Evolutionary conservation across 2,797 vertebrate genomes (phyloP), one percentile per base, ranked within the genome.

Genomic region (Pangasius mekongensis): DNA sequence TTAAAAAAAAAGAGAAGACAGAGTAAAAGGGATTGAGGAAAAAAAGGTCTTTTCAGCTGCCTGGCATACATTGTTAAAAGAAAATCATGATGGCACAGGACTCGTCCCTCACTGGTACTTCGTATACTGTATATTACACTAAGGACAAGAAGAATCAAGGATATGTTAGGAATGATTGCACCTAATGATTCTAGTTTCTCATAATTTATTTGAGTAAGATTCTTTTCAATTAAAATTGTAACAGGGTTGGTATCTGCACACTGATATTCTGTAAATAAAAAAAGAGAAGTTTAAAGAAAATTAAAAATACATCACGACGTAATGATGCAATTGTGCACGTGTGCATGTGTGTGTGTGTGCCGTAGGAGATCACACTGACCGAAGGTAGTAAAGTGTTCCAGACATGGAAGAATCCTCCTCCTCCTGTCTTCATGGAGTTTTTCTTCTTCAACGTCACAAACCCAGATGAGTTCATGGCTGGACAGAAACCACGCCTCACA

Each of bases 381-480:
- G 94, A 96, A 86, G 94, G 96, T 71, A 96, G 95, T 87, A 95
- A 94, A 16, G 95, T 96, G 86, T 97, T 96, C 74, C 93, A 92
- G 52, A 93, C 95, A 36, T 97, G 96, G 96, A 96, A 96, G 90
- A 92, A 39, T 39, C 96, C 96, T 8, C 96, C 96, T 52, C 95
- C 95, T 83, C 96, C 96, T 0, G 95, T 96, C 67, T 97, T 92
- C 91, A 96, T 97, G 95, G 92, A 97, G 93, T 97, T 89, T 83
- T 97, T 94, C 91, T 96, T 97, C 93, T 97, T 95, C 92, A 96
- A 96, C 20, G 9, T 96, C 69, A 96, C 96, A 90, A 97, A 97
- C 67, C 82, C 89, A 30, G 39, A 94, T 0, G 94, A 90, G 16
- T 89, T 95, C 73, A 47, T 94, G 8, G 0, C 2, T 0, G 95